A percentile compares a stretch with the other conserved stretches of the same genome.
phyloP scores from a whole-genome alignment of 1,140 invertebrate genomes.

The Pseudobourletiella spinata region DNA sequence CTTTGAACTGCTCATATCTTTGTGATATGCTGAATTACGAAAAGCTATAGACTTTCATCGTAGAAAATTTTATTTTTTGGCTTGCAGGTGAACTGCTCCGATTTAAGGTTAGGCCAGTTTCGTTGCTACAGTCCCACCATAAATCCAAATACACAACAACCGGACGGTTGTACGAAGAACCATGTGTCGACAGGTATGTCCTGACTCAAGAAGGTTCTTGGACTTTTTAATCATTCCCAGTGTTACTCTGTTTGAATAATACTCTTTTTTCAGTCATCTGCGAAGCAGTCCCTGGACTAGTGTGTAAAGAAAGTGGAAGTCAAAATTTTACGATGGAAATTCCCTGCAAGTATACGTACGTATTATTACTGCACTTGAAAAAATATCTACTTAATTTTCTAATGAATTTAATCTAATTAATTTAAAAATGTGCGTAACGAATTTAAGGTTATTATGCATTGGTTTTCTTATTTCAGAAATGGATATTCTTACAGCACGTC shows the following conservation, averaged over 20 bases:
- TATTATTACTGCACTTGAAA: too few species aligned
- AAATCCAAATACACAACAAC: conserved; percentile 82
- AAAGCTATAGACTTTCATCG: too few species aligned
- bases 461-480: conserved; percentile 57
- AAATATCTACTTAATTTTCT: too few species aligned
- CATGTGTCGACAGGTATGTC: conserved; percentile 65
- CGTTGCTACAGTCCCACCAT: conserved; percentile 65
- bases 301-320: conserved; percentile 68
- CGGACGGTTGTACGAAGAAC: conserved; percentile 65
- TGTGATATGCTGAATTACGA: too few species aligned
- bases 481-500: conserved; percentile 88
- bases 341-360: conserved; percentile 89
- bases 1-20: too few species aligned
- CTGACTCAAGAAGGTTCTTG: not conserved
- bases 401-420: too few species aligned
- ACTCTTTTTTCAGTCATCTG: conserved; percentile 58
- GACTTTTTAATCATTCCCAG: not conserved
- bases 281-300: conserved; percentile 67
- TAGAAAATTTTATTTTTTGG: too few species aligned
- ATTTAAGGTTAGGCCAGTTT: conserved; percentile 68
- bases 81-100: conserved; percentile 10
- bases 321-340: conserved; percentile 70
- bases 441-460: conserved; percentile 4
- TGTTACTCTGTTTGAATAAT: not conserved
- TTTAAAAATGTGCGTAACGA: too few species aligned